Conservation (phyloP, 2,888 invertebrate species). For the Sepiola atlantica region DNA sequence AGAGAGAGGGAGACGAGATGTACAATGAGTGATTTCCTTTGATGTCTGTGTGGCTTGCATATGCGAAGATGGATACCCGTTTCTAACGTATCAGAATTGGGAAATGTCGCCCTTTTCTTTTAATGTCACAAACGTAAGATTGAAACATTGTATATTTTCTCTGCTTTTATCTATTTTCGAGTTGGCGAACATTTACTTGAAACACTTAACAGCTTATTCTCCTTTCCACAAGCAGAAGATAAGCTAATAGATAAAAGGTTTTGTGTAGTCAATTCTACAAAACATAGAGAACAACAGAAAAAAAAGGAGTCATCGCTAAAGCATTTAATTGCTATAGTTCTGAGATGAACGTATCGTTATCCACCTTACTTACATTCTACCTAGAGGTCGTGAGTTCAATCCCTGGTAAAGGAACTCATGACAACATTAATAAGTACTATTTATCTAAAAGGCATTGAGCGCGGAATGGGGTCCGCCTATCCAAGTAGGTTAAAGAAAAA, state of each 20-base stretch:
- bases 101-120: not conserved
- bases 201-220: not conserved
- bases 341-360: too few species aligned
- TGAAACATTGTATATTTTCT: constrained; percentile 32
- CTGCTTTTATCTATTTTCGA: not conserved
- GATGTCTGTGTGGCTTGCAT: constrained; percentile 3
- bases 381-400: too few species aligned
- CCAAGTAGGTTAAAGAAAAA: too few species aligned
- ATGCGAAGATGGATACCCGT: not conserved
- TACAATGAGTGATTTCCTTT: not conserved
- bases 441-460: too few species aligned
- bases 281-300: not conserved
- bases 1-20: not conserved
- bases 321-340: too few species aligned
- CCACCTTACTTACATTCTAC: too few species aligned
- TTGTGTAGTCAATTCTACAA: not conserved
- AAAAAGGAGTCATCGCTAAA: too few species aligned
- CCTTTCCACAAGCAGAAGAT: not conserved
- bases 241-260: not conserved
- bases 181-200: not conserved
- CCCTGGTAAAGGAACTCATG: too few species aligned
- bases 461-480: too few species aligned
- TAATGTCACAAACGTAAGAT: not conserved
- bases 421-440: too few species aligned
- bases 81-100: not conserved